Evolutionary conservation across 2,797 vertebrate genomes (phyloP).

Genomic region (Rhynchonycteris naso): DNA sequence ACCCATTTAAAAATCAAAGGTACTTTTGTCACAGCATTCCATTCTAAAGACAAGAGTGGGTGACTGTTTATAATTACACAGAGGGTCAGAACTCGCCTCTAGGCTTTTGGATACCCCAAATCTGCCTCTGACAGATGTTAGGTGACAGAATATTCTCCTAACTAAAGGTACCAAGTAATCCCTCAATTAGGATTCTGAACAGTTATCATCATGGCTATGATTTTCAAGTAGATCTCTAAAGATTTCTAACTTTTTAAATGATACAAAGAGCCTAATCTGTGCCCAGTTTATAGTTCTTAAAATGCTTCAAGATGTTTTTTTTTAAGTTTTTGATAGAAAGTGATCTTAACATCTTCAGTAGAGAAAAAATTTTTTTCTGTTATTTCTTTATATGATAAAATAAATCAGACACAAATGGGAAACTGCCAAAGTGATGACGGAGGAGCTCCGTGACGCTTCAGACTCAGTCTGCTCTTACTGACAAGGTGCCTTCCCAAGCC

Average conservation of each 20-base stretch:
- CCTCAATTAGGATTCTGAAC: conserved; percentile 11
- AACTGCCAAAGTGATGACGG: neutral
- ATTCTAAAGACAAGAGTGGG: neutral
- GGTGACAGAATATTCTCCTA: neutral
- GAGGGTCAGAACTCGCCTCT: neutral
- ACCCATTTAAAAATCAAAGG: neutral
- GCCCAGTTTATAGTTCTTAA: neutral
- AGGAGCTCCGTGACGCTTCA: neutral
- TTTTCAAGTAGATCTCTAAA: conserved; percentile 17
- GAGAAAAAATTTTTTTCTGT: neutral
- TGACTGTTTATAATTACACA: neutral
- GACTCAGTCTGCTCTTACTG: neutral
- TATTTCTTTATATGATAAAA: neutral
- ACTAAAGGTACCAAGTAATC: neutral
- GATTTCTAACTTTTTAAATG: neutral
- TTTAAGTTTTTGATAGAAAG: neutral
- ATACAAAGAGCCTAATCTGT: neutral
- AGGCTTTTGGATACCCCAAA: neutral
- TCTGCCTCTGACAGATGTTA: neutral
- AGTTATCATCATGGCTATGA: neutral
- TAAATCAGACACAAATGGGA: neutral
- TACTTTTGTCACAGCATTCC: neutral
- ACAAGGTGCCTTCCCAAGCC: neutral
- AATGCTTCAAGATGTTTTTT: neutral
- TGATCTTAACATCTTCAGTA: neutral